phyloP scores from a whole-genome alignment of 1,140 invertebrate genomes.

The Helicoverpa zea region DNA sequence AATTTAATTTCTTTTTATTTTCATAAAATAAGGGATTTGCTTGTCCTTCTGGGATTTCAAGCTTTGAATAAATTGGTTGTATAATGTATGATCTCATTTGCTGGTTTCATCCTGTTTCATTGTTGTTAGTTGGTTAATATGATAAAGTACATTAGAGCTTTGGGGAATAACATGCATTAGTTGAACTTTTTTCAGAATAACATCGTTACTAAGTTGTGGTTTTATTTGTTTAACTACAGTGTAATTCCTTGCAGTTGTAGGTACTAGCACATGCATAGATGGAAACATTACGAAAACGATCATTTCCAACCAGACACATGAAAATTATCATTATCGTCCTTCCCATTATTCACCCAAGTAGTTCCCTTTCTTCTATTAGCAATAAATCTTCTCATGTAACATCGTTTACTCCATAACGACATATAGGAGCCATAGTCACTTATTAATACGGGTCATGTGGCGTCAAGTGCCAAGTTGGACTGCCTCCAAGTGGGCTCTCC shows the following conservation, averaged over 20 bases:
- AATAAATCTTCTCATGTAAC: conserved; percentile 28
- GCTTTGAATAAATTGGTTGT: conserved; percentile 17
- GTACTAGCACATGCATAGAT: too few relatives aligned
- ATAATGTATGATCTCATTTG: background rate
- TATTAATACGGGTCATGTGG: conserved; percentile 67
- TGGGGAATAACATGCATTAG: too few relatives aligned
- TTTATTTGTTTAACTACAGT: too few relatives aligned
- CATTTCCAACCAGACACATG: too few relatives aligned
- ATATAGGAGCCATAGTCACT: conserved; percentile 55
- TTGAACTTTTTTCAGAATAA: too few relatives aligned
- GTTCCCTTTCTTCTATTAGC: background rate
- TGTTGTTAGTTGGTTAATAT: background rate
- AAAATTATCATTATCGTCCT: too few relatives aligned
- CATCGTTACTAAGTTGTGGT: too few relatives aligned
- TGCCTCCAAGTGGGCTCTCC: conserved; percentile 65
- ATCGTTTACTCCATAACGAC: conserved; percentile 35
- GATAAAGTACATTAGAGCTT: too few relatives aligned
- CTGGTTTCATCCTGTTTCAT: background rate
- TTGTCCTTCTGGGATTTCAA: conserved; percentile 22
- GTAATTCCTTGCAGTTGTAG: too few relatives aligned
- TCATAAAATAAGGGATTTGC: conserved; percentile 22
- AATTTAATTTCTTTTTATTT: conserved; percentile 44
- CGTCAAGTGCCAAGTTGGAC: conserved; percentile 69
- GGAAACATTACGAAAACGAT: too few relatives aligned
- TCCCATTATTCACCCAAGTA: background rate